A percentile compares a stretch with the other conserved stretches of the same genome.
These are phyloP conservation scores for Geococcyx californianus DNA, from an alignment of 2,113 vertebrate species.

Conservation along the genomic window DNA sequence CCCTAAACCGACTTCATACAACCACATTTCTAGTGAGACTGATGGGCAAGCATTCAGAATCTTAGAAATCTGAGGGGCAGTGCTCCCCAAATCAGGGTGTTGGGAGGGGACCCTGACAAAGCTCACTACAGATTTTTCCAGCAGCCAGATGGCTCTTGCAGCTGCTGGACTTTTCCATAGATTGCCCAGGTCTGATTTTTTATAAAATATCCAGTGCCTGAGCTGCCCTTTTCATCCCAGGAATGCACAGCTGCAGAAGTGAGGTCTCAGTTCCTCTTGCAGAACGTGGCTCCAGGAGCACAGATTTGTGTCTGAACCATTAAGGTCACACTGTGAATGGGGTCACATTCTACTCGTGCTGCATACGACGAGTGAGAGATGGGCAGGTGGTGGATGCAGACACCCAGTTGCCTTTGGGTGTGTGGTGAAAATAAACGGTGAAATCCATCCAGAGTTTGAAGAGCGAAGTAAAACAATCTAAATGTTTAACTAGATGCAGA, in stretches of 20 bases:
- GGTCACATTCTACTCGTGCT: accelerated
- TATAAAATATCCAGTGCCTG: neutral
- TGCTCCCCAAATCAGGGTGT: accelerated
- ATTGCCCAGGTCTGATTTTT: neutral
- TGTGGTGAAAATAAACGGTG: accelerated
- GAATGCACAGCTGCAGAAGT: conserved; percentile 45
- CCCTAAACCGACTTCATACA: neutral
- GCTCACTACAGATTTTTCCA: neutral
- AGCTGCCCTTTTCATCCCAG: conserved; percentile 6
- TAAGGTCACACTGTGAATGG: accelerated
- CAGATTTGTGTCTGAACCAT: neutral
- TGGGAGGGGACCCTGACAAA: neutral
- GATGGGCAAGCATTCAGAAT: neutral
- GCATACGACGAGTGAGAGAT: neutral
- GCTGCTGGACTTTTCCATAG: conserved; percentile 3
- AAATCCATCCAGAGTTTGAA: neutral
- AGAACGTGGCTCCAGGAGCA: neutral
- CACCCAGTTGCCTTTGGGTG: neutral
- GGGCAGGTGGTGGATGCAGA: neutral
- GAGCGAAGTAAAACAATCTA: neutral
- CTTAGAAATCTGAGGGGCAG: neutral
- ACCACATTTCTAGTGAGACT: neutral
- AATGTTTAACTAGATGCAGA: neutral
- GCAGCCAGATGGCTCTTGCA: neutral
- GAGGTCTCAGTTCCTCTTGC: neutral